Conservation (phyloP, 2,113 vertebrate genomes). For the Cyanoderma ruficeps region DNA sequence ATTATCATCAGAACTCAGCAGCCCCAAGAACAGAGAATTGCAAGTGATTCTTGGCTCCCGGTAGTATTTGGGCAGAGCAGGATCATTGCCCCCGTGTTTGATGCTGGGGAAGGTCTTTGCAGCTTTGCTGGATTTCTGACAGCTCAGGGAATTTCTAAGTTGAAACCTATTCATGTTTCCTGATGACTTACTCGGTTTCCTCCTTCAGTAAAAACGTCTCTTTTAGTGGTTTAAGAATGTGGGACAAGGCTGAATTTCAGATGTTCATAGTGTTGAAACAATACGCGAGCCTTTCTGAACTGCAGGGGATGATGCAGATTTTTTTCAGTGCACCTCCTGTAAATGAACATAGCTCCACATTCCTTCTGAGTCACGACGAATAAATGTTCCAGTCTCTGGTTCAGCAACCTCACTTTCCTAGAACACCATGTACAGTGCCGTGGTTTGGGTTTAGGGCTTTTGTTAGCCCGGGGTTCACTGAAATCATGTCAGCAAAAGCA, state of each 20-base stretch:
- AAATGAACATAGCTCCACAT: not conserved
- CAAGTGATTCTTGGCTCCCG: not conserved
- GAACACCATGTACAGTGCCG: not conserved
- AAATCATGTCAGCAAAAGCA: not conserved
- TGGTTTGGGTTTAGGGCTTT: not conserved
- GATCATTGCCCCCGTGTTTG: not conserved
- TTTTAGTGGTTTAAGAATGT: not conserved
- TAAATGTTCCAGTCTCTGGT: not conserved
- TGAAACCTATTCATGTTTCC: not conserved
- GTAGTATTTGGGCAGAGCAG: not conserved
- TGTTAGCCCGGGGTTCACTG: not conserved
- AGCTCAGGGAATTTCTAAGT: not conserved
- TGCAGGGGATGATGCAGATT: not conserved
- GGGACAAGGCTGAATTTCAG: not conserved
- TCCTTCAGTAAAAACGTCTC: not conserved
- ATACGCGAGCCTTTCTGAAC: not conserved
- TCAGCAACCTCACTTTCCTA: slow-evolving; percentile 31
- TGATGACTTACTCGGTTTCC: not conserved
- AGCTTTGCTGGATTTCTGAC: not conserved
- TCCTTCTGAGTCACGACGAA: not conserved
- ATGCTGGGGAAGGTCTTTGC: not conserved
- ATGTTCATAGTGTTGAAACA: not conserved
- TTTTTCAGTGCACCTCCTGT: not conserved
- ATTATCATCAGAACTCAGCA: not conserved
- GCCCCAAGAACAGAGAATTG: not conserved